These are phyloP conservation scores for crab-eating macaque (Macaca fascicularis) DNA, from an alignment of 2,113 vertebrate species.

Conservation along the genomic window DNA sequence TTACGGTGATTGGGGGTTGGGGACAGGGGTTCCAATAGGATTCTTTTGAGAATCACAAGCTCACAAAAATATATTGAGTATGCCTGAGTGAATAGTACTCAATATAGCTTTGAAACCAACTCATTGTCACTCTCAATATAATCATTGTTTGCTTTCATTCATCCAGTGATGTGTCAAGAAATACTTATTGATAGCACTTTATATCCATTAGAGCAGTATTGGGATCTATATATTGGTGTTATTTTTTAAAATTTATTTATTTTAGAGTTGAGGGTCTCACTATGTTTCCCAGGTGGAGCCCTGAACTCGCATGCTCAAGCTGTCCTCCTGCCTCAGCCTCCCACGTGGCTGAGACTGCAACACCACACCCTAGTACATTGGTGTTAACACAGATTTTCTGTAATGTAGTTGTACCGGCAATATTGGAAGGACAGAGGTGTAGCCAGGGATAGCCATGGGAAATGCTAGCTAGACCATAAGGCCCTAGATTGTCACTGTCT, in stretches of 20 bases:
- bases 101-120: slow-evolving; percentile 1
- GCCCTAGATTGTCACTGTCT: background rate
- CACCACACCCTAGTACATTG: background rate
- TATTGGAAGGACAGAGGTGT: background rate
- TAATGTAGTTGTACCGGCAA: background rate
- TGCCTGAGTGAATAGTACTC: background rate
- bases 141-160: background rate
- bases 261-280: background rate
- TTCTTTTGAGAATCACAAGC: background rate
- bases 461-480: background rate
- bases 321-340: background rate
- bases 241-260: background rate
- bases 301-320: no score
- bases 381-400: background rate
- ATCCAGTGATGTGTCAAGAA: background rate
- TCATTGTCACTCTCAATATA: background rate
- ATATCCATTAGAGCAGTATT: background rate
- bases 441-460: background rate
- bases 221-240: background rate
- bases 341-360: background rate
- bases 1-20: background rate
- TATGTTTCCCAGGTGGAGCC: background rate
- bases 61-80: background rate
- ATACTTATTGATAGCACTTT: background rate
- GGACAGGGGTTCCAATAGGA: background rate